Conservation (phyloP, 1,140 invertebrate species). For the Drosophila teissieri region DNA sequence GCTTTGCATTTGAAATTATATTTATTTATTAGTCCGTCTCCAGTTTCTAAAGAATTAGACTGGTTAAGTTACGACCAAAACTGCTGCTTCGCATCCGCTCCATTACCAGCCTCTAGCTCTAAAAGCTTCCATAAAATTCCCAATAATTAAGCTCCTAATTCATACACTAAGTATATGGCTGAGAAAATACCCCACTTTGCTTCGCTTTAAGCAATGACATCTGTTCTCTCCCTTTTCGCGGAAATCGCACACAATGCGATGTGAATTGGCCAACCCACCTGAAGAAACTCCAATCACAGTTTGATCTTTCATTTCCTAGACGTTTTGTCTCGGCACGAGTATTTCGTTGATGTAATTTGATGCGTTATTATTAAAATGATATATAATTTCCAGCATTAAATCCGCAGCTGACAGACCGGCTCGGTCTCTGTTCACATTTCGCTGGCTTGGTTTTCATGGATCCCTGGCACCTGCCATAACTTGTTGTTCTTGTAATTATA, state of each 20-base stretch:
- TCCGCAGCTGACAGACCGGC: slow-evolving; percentile 21
- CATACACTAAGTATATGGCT: slow-evolving; percentile 7
- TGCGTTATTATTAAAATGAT: slow-evolving; percentile 80
- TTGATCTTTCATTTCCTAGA: slow-evolving; percentile 51
- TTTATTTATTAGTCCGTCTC: too few species aligned
- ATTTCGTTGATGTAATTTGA: slow-evolving; percentile 67
- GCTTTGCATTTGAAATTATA: too few species aligned
- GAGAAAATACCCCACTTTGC: slow-evolving; percentile 19
- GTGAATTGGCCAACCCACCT: slow-evolving; percentile 2
- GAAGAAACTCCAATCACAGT: slow-evolving; percentile 8
- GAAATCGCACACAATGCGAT: slow-evolving; percentile 12
- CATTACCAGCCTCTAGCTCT: background rate
- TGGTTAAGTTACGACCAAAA: too few species aligned
- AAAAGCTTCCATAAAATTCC: background rate
- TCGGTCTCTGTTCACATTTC: slow-evolving; percentile 60
- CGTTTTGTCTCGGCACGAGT: slow-evolving; percentile 15
- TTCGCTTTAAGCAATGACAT: slow-evolving; percentile 38
- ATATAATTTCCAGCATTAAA: slow-evolving; percentile 74
- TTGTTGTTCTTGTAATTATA: slow-evolving; percentile 70
- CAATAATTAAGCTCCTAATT: slow-evolving; percentile 17
- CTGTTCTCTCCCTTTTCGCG: slow-evolving; percentile 12
- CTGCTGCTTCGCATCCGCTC: too few species aligned
- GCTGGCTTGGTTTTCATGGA: slow-evolving; percentile 9
- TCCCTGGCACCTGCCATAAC: slow-evolving; percentile 67
- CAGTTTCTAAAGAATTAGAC: too few species aligned